Evolutionary conservation across 2,888 invertebrate species (phyloP).

Genomic region (Agrilus biguttatus): DNA sequence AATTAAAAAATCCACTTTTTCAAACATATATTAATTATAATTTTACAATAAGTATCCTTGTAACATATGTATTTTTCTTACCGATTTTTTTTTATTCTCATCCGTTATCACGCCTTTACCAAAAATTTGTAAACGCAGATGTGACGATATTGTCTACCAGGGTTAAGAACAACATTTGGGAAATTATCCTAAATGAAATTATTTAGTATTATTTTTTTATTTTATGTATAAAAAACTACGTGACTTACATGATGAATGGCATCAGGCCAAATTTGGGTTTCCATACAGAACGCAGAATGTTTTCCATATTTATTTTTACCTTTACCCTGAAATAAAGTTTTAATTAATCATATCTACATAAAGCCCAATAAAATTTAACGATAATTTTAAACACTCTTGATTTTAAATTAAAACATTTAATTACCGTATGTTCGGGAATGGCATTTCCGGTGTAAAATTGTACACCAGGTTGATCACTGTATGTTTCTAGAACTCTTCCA

Average conservation of each 20-base stretch:
- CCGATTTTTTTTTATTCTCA: too few species aligned
- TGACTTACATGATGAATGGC: constrained; percentile 64
- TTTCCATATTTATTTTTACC: constrained; percentile 48
- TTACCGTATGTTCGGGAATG: constrained; percentile 40
- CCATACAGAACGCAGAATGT: constrained; percentile 74
- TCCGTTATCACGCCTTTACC: constrained; percentile 5
- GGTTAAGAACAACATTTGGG: constrained; percentile 56
- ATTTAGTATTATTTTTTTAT: constrained; percentile 1
- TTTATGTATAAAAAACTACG: not conserved
- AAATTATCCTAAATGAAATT: constrained; percentile 50
- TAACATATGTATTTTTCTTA: too few species aligned
- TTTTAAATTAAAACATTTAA: constrained; percentile 4
- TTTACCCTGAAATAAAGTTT: constrained; percentile 50
- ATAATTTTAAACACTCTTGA: not conserved
- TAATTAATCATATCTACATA: too few species aligned
- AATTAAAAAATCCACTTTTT: too few species aligned
- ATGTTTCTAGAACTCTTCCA: constrained; percentile 66
- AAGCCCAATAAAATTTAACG: too few species aligned
- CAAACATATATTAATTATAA: too few species aligned
- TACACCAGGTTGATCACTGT: constrained; percentile 77
- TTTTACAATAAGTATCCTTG: too few species aligned
- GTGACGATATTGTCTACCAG: constrained; percentile 58
- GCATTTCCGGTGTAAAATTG: constrained; percentile 79
- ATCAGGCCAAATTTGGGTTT: constrained; percentile 89
- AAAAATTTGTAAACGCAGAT: constrained; percentile 27